A percentile compares a stretch with the other conserved stretches of the same genome.
These are phyloP conservation scores for Leptinotarsa tumamoca DNA, from an alignment of 2,888 invertebrate species.

Conservation along the genomic window DNA sequence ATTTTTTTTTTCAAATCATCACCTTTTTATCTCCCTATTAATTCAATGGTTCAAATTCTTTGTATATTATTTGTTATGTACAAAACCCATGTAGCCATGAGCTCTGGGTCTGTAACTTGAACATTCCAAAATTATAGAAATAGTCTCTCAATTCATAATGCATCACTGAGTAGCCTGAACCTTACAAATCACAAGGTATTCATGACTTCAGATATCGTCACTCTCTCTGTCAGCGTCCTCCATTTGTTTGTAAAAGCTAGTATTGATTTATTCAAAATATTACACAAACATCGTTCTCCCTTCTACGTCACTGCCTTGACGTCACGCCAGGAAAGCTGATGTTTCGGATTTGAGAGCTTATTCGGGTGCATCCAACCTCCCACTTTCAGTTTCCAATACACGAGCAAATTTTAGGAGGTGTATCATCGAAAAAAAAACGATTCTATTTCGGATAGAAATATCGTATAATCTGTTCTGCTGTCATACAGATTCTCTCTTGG, in stretches of 20 bases:
- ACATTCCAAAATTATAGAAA: no score
- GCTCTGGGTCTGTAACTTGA: no score
- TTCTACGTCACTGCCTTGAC: constrained; percentile 16
- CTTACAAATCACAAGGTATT: not conserved
- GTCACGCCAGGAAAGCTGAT: not conserved
- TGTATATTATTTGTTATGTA: no score
- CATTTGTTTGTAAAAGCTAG: not conserved
- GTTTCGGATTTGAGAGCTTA: not conserved
- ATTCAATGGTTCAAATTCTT: no score
- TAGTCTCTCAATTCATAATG: no score
- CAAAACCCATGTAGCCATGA: no score
- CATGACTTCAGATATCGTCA: not conserved
- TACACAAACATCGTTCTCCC: not conserved
- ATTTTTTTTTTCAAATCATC: no score
- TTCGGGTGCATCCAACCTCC: not conserved
- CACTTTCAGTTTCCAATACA: not conserved
- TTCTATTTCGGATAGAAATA: no score
- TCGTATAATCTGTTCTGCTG: no score
- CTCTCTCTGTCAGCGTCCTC: constrained; percentile 3
- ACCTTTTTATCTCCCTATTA: no score
- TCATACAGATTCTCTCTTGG: no score
- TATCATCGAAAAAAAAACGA: not conserved
- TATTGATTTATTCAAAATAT: constrained; percentile 17
- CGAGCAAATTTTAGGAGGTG: not conserved
- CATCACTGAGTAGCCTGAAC: no score